Percentiles rank a stretch among this genome's conserved stretches.
Evolutionary conservation across 2,113 vertebrate genomes (phyloP).

Genomic region (Chascanopsetta lugubris): DNA sequence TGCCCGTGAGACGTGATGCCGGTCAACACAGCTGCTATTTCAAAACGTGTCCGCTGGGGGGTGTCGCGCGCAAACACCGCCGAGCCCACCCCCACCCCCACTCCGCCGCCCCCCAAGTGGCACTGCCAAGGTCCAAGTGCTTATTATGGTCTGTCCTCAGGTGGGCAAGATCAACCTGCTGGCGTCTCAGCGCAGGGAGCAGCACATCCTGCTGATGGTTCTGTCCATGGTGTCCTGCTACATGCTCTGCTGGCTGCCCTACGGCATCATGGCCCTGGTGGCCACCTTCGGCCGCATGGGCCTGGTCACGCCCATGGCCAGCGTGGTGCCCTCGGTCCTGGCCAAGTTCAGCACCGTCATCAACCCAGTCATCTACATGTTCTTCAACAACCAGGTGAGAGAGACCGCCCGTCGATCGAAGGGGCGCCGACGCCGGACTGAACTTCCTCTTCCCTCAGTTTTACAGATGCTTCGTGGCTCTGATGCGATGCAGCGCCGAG

Average conservation of each 20-base stretch:
- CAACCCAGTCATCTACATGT: constrained; percentile 85
- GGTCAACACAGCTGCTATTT: too few relatives aligned
- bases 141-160: constrained; percentile 47
- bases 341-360: constrained; percentile 86
- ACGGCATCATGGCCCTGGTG: constrained; percentile 80
- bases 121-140: too few relatives aligned
- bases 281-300: constrained; percentile 78
- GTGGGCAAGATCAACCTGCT: constrained; percentile 81
- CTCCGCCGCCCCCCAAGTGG: too few relatives aligned
- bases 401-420: too few relatives aligned
- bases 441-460: constrained; percentile 57
- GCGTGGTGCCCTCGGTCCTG: constrained; percentile 81
- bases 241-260: constrained; percentile 85
- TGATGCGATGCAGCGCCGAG: constrained; percentile 68
- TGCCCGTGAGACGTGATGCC: too few relatives aligned
- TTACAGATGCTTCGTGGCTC: constrained; percentile 70
- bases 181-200: constrained; percentile 81
- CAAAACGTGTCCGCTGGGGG: too few relatives aligned
- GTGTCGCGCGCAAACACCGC: too few relatives aligned
- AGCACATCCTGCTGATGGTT: constrained; percentile 81
- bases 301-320: constrained; percentile 76
- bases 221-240: constrained; percentile 82
- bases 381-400: constrained; percentile 86
- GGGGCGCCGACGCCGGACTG: too few relatives aligned
- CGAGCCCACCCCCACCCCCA: too few relatives aligned